Evolutionary conservation across 2,113 vertebrate genomes (phyloP).

Genomic region (Pleuronectes platessa): DNA sequence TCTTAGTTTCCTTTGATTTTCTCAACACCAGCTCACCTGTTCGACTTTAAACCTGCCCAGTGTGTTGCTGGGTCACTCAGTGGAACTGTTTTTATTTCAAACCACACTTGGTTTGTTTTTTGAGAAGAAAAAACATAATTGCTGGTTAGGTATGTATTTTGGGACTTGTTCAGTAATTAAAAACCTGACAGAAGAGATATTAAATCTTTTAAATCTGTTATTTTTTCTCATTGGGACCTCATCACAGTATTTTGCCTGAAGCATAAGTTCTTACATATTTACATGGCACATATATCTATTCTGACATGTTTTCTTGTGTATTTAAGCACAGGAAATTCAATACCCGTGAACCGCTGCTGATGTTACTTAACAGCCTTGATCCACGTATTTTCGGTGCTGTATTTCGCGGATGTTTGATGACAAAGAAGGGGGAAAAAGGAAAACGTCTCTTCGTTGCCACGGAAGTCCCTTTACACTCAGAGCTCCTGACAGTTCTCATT

Average conservation of each 20-base stretch:
- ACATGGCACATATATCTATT: slow-evolving; percentile 7
- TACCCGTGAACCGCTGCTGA: not conserved
- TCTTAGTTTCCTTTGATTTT: not conserved
- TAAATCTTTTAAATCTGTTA: not conserved
- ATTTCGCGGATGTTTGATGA: not conserved
- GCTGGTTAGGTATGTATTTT: not conserved
- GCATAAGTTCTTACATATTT: not conserved
- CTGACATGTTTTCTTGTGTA: not conserved
- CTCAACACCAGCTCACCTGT: not conserved
- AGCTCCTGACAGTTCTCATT: slow-evolving; percentile 14
- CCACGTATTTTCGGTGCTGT: not conserved
- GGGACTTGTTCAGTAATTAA: not conserved
- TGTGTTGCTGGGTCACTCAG: too few species aligned
- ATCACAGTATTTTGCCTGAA: not conserved
- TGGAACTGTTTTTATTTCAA: not conserved
- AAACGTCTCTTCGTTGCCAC: not conserved
- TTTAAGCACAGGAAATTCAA: not conserved
- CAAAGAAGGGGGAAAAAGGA: not conserved
- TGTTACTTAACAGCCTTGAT: not conserved
- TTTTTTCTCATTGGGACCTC: not conserved
- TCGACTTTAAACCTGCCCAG: not conserved
- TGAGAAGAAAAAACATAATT: not conserved
- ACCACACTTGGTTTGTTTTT: not conserved
- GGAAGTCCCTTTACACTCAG: slow-evolving; percentile 7
- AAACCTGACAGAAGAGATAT: not conserved